Base-by-base conservation (phyloP, 1,140 invertebrate genomes). In the Heliothis virescens region DNA sequence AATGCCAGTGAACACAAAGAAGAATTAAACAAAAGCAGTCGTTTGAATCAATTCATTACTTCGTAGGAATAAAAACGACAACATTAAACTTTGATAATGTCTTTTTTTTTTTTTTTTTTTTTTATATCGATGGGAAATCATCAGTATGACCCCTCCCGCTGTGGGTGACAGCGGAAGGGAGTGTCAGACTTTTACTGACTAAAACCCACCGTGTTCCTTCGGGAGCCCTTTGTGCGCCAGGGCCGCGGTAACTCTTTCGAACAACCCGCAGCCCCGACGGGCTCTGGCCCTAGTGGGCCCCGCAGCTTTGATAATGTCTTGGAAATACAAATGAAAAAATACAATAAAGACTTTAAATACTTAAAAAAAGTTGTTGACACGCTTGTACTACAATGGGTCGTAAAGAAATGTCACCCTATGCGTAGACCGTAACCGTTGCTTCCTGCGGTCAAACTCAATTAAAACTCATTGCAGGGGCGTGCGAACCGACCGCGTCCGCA, bases 401-500 rank as follows among this genome's bases (percentile, higher is more conserved):
- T 48, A 7, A 13, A 63, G 84, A 72, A 86, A 89, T 85, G 91
- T 93, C 88, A 90, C 90, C 89, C 88, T 89, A 90, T 80, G 83
- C 87, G 81, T 62, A 84, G 87, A 81, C 79, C 86, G 87, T 89
- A 86, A 87, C 90, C 87, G 85, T 85, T 85, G 90, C 84, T 91
- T 93, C 90, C 92, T 92, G 90, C 86, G 86, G 83, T 87, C 87
- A 82, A 84, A 91, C 89, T 92, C 92, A 93, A 93, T 93, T 93
- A 93, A 93, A 93, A 92, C 89, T 91, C 87, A 92, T 92, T 92
- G 89, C 86, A 86, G 90, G 91, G 87, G 90, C 92, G 92, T 93
- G 92, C 90, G 92, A 93, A 92, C 85, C 82, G 86, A 72, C 83
- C 83, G 74, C 53, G 59, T 55, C 86, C 79, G 73, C 72, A 26